A percentile compares a stretch with the other conserved stretches of the same genome.
Evolutionary conservation across 23 tunicate genomes (phyloP).

Genomic region (Trididemnum nubilum): DNA sequence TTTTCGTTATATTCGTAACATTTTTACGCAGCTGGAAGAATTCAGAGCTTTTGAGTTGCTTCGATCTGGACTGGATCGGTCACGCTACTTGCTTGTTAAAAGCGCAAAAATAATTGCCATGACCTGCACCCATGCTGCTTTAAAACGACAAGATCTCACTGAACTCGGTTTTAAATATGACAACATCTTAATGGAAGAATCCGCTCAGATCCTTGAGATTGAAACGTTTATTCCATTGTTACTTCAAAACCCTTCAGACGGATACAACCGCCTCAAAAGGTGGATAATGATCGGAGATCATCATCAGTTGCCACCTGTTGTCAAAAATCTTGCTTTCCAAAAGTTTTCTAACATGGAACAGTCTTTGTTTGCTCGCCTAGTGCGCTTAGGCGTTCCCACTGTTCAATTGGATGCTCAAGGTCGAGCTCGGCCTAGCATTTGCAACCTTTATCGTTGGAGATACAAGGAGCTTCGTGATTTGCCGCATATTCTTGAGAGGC

Average conservation of each 20-base stretch:
- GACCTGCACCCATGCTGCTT: slow-evolving; percentile 99
- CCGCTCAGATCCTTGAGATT: slow-evolving; percentile 98
- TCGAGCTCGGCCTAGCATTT: slow-evolving; percentile 82
- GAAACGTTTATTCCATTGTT: slow-evolving; percentile 98
- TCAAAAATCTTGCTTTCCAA: slow-evolving; percentile 96
- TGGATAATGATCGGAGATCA: slow-evolving; percentile 99
- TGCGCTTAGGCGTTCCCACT: slow-evolving; percentile 94
- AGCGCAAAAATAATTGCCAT: slow-evolving; percentile 99
- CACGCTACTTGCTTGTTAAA: slow-evolving; percentile 92
- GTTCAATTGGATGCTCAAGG: slow-evolving; percentile 99
- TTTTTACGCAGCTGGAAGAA: slow-evolving; percentile 96
- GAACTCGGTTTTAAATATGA: slow-evolving; percentile 94
- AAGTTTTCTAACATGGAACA: slow-evolving; percentile 99
- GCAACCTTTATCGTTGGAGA: slow-evolving; percentile 94
- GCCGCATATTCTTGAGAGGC: slow-evolving; percentile 68
- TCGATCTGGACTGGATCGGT: slow-evolving; percentile 97
- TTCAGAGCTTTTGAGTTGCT: slow-evolving; percentile 96
- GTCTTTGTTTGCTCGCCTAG: slow-evolving; percentile 91
- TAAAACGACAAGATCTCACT: slow-evolving; percentile 90
- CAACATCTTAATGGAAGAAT: slow-evolving; percentile 98
- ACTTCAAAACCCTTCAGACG: slow-evolving; percentile 96
- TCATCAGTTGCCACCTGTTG: slow-evolving; percentile 97
- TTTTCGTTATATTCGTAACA: slow-evolving; percentile 89
- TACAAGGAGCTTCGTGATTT: slow-evolving; percentile 78
- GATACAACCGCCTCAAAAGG: slow-evolving; percentile 95